phyloP scores from a whole-genome alignment of 2,113 vertebrate species.

The Okapia johnstoni region DNA sequence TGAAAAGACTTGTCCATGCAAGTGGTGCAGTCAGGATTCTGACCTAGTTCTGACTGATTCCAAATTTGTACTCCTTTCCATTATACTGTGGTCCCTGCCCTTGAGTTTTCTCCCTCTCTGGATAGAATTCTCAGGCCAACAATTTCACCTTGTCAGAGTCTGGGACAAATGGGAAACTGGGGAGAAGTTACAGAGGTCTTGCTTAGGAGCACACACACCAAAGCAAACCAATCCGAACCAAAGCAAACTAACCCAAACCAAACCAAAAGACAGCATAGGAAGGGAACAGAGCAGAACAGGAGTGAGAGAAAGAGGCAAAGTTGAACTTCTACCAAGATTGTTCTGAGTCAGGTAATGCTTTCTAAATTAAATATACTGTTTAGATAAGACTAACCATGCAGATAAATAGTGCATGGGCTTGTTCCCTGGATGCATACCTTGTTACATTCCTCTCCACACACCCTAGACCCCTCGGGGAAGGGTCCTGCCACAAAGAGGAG shows the following conservation, averaged over 20 bases:
- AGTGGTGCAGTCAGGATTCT: not conserved
- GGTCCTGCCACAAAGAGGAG: not conserved
- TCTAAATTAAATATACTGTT: constrained; percentile 16
- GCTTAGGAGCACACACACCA: not conserved
- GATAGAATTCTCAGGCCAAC: not conserved
- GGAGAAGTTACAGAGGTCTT: not conserved
- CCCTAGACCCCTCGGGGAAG: not conserved
- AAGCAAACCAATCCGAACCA: not conserved
- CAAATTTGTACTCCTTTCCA: not conserved
- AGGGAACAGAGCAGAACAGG: not conserved
- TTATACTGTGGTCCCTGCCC: not conserved
- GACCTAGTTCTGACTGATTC: not conserved
- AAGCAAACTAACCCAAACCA: not conserved
- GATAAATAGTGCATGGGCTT: not conserved
- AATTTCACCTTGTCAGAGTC: not conserved
- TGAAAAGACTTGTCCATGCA: not conserved
- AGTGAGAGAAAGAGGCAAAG: not conserved
- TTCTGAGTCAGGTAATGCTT: not conserved
- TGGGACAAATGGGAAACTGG: not conserved
- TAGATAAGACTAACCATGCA: not conserved
- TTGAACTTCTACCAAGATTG: not conserved
- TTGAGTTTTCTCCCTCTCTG: not conserved
- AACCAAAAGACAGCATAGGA: not conserved
- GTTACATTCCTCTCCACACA: not conserved
- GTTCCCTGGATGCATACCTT: not conserved